Percentiles rank a stretch among this genome's conserved stretches.
These are phyloP conservation scores for Parazoanthus atlanticus DNA, from an alignment of 92 coral and sea anemone genomes.

Conservation along the genomic window DNA sequence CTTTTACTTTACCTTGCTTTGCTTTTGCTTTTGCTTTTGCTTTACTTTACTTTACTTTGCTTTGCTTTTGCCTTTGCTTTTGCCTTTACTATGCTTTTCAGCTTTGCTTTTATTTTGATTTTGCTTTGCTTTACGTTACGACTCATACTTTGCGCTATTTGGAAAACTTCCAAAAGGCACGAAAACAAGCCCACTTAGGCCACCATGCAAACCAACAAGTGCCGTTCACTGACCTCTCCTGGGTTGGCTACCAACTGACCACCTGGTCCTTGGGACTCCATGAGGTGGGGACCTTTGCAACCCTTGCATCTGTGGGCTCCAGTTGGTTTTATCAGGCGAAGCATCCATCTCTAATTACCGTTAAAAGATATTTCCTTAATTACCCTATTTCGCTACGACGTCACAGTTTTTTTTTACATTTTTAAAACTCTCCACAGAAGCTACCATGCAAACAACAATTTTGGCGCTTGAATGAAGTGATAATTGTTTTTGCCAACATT, in stretches of 20 bases:
- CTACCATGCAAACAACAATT: too few relatives aligned
- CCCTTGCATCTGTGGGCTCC: constrained; percentile 14
- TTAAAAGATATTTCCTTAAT: neutral
- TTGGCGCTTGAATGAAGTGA: too few relatives aligned
- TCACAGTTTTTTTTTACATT: neutral
- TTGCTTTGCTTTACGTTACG: neutral
- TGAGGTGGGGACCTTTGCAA: constrained; percentile 21
- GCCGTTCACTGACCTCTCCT: constrained; percentile 1
- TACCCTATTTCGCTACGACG: neutral
- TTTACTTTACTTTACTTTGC: too few relatives aligned
- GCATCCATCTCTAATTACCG: neutral
- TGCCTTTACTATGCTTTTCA: too few relatives aligned
- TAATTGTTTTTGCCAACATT: too few relatives aligned
- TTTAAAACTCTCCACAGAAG: too few relatives aligned
- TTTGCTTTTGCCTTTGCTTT: too few relatives aligned
- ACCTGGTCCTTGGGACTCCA: neutral
- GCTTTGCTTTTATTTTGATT: too few relatives aligned
- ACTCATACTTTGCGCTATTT: too few relatives aligned
- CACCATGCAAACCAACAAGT: neutral
- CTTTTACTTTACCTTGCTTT: too few relatives aligned
- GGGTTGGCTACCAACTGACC: neutral
- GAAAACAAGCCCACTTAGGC: too few relatives aligned
- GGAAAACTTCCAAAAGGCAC: neutral
- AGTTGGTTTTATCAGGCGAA: neutral
- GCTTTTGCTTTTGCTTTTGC: neutral